Evolutionary conservation across 2,888 invertebrate species (phyloP), one percentile per base, ranked within the genome.

Genomic region (Gari tellinella): DNA sequence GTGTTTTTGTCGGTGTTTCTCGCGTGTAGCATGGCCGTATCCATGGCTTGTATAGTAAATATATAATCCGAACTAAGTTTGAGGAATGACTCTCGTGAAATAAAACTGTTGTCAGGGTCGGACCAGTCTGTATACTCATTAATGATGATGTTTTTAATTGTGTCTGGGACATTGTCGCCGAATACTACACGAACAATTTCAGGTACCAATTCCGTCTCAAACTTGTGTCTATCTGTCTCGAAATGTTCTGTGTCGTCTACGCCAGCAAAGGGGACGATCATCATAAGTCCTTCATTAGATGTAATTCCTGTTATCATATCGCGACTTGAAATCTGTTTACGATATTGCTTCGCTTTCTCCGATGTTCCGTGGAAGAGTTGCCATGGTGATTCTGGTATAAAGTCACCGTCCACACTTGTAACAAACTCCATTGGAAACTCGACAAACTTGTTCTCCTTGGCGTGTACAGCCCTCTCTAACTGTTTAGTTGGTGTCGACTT

Each of bases 231-330:
- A n/a, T 40, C 61, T 21, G 61, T 45, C 1, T 26, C 31, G 26
- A 80, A 80, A 12, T 53, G 37, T 41, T 96, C 96, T 90, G 96
- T 95, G 92, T 97, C 97, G 92, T 97, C 97, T 93, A 97, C 97
- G 72, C 97, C 94, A 87, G 97, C 51, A 14, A 43, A 31, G 25
- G 55, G 19, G 10, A 10, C 7, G 5, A 69, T 21, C 25, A 56
- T 26, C 31, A 68, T 25, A 5, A 61, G 38, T 75, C 98, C 97
- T 94, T 98, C 98, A 91, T 98, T 97, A 91, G 95, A 95, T 92
- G 97, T 98, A 92, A 97, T 97, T 73, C 98, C 98, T 84, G 98
- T 95, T 88, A 99, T 94, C 69, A 98, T 95, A 92, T 97, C 97
- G 80, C 55, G 25, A 12, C 46, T 51, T 5, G 53, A n/a, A 37